Conservation (phyloP, 1,140 invertebrate genomes). For the Drosophila mojavensis region DNA sequence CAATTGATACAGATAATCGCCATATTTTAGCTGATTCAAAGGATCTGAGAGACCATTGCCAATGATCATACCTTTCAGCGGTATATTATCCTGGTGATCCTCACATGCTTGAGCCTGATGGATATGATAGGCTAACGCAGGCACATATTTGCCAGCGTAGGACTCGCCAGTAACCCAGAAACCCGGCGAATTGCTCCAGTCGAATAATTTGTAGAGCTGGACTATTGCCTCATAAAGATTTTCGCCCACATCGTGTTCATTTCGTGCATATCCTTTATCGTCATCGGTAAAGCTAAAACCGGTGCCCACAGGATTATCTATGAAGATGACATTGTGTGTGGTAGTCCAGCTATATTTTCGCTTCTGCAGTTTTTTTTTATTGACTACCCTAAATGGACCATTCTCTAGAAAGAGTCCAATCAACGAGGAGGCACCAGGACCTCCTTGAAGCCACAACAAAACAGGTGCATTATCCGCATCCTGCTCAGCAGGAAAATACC, state of each 20-base stretch:
- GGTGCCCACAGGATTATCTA: conserved; percentile 94
- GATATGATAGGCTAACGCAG: conserved; percentile 90
- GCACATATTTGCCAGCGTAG: conserved; percentile 93
- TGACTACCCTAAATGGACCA: conserved; percentile 89
- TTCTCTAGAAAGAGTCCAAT: conserved; percentile 92
- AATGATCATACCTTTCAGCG: conserved; percentile 90
- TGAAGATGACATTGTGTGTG: conserved; percentile 90
- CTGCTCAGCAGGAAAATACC: conserved; percentile 91
- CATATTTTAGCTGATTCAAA: conserved; percentile 90
- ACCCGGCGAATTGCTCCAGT: conserved; percentile 86
- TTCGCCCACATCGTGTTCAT: conserved; percentile 87
- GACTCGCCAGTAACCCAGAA: conserved; percentile 94
- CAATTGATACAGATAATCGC: conserved; percentile 91
- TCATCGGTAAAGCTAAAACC: conserved; percentile 90
- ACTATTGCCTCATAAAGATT: conserved; percentile 87
- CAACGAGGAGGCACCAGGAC: conserved; percentile 91
- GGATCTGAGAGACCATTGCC: conserved; percentile 94
- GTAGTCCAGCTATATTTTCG: conserved; percentile 90
- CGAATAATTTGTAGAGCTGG: conserved; percentile 90
- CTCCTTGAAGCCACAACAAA: conserved; percentile 93
- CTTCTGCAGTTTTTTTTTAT: conserved; percentile 85
- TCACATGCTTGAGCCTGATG: conserved; percentile 84
- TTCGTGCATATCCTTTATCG: conserved; percentile 86
- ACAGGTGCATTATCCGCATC: conserved; percentile 86
- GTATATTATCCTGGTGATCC: conserved; percentile 81